Percentiles rank a stretch among this genome's conserved stretches.
Conservation (phyloP, 2,113 vertebrate genomes). For the cat (Felis catus) region DNA sequence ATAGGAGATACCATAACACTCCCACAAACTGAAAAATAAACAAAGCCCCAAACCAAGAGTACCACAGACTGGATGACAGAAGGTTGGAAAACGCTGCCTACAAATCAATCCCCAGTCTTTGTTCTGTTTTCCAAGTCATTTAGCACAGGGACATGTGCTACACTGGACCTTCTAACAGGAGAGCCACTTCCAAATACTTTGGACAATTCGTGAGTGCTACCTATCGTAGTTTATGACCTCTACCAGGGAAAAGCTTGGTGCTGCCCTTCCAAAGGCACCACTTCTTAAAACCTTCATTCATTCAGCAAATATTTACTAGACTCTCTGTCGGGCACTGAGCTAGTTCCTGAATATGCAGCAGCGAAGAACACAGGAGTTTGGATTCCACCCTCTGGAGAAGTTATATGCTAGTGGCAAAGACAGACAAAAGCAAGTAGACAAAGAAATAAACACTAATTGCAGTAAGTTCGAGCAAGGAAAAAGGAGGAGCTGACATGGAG, state of each 20-base stretch:
- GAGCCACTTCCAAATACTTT: neutral
- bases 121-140: slow-evolving; percentile 10
- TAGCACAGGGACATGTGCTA: neutral
- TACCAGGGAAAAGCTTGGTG: neutral
- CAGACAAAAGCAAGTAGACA: neutral
- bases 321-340: no score
- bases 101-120: neutral
- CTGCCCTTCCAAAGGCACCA: neutral
- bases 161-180: neutral
- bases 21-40: neutral
- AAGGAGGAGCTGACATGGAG: neutral
- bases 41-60: neutral
- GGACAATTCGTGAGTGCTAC: neutral
- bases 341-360: neutral
- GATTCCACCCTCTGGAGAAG: neutral
- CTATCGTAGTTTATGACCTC: neutral
- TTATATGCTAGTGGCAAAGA: neutral
- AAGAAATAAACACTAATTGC: neutral
- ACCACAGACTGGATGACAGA: neutral
- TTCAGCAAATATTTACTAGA: neutral
- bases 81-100: neutral
- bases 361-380: neutral
- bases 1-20: neutral
- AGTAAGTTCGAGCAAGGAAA: neutral
- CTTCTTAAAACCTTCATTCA: neutral